phyloP scores from a whole-genome alignment of 2,888 invertebrate genomes.

The Apocheima hispidaria region DNA sequence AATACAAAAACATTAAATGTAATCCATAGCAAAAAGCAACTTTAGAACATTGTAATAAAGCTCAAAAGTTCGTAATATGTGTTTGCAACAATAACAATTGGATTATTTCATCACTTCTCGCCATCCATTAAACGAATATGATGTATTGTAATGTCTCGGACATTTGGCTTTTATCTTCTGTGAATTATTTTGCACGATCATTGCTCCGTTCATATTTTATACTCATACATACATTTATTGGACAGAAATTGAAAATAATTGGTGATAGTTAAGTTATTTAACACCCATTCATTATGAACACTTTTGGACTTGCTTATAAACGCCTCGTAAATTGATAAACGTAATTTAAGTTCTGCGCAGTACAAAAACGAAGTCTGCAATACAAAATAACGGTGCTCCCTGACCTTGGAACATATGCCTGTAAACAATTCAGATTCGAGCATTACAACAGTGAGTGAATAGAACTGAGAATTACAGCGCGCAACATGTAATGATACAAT shows the following conservation, averaged over 20 bases:
- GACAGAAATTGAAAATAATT: not conserved
- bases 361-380: too few relatives aligned
- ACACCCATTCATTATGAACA: not conserved
- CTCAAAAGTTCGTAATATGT: constrained; percentile 6
- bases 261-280: not conserved
- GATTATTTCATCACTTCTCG: constrained; percentile 25
- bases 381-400: too few relatives aligned
- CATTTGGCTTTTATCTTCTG: constrained; percentile 22
- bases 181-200: constrained; percentile 15
- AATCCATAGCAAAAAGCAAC: constrained; percentile 2
- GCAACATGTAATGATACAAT: too few relatives aligned
- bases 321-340: too few relatives aligned
- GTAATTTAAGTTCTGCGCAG: too few relatives aligned
- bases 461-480: too few relatives aligned
- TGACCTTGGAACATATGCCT: too few relatives aligned
- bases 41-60: constrained; percentile 12
- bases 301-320: too few relatives aligned
- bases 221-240: not conserved
- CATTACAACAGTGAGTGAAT: too few relatives aligned
- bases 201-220: constrained; percentile 17
- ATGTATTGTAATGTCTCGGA: constrained; percentile 29
- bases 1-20: not conserved
- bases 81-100: constrained; percentile 16
- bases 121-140: constrained; percentile 27
- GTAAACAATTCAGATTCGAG: too few relatives aligned